Conservation (phyloP, 92 coral and sea anemone genomes). For the Epizoanthus scotinus region DNA sequence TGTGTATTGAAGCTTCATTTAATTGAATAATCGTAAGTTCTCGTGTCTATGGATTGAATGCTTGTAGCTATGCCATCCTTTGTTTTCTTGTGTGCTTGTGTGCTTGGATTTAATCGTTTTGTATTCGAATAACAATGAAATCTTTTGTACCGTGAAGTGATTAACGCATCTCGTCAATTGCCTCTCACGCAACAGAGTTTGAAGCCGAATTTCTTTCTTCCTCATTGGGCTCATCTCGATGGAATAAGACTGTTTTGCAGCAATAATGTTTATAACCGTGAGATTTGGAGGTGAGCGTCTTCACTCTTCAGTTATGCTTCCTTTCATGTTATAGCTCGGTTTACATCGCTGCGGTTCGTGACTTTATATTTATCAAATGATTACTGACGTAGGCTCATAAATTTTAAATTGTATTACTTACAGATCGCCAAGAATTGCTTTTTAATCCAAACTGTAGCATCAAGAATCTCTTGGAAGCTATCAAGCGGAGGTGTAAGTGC, state of each 20-base stretch:
- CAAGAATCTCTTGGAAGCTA: slow-evolving; percentile 82
- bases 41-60: not conserved
- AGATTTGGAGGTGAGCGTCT: slow-evolving; percentile 88
- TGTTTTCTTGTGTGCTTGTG: not conserved
- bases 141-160: not conserved
- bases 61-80: not conserved
- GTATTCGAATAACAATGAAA: not conserved
- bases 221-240: not conserved
- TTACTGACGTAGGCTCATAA: not conserved
- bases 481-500: slow-evolving; percentile 85
- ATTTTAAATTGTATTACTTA: not conserved
- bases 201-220: not conserved
- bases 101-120: not conserved
- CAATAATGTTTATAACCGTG: slow-evolving; percentile 84
- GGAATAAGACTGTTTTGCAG: not conserved
- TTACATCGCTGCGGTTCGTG: not conserved
- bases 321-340: too few relatives aligned
- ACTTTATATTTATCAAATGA: not conserved
- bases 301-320: too few relatives aligned
- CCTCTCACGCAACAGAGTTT: slow-evolving; percentile 1
- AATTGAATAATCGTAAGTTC: too few relatives aligned
- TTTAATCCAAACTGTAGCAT: slow-evolving; percentile 92
- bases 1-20: not conserved
- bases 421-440: slow-evolving; percentile 83
- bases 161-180: too few relatives aligned